Conservation (phyloP, 2,797 vertebrate species). For the Apogon talboti region DNA sequence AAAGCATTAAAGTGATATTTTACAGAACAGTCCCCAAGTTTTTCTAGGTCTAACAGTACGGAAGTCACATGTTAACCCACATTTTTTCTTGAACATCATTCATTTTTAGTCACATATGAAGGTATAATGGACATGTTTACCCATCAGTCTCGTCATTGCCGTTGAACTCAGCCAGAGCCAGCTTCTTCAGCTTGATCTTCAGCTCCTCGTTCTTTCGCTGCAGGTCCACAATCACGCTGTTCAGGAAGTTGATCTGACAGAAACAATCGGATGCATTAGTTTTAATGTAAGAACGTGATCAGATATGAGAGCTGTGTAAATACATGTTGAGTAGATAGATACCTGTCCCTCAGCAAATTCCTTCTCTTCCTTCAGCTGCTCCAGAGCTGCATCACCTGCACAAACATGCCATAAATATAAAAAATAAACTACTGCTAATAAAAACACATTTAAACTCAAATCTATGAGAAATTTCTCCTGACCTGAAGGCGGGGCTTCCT, state of each 20-base stretch:
- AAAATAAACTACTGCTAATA: background rate
- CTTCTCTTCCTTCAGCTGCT: conserved; percentile 89
- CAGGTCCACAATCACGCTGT: conserved; percentile 96
- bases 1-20: no score
- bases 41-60: no score
- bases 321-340: rapidly evolving
- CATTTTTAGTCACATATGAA: no score
- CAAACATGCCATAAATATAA: background rate
- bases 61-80: no score
- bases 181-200: conserved; percentile 93
- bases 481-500: conserved; percentile 82
- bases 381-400: conserved; percentile 85
- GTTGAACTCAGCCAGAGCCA: conserved; percentile 93
- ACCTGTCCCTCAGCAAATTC: conserved; percentile 94
- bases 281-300: background rate
- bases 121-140: conserved; percentile 71
- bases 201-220: conserved; percentile 94
- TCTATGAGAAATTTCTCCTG: conserved; percentile 32
- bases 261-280: background rate
- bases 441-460: background rate
- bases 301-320: background rate
- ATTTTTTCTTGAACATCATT: no score
- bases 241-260: conserved; percentile 94
- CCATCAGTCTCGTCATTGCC: conserved; percentile 89
- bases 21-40: no score